Conservation (phyloP, 2,888 invertebrate genomes). For the Adelphocoris suturalis region DNA sequence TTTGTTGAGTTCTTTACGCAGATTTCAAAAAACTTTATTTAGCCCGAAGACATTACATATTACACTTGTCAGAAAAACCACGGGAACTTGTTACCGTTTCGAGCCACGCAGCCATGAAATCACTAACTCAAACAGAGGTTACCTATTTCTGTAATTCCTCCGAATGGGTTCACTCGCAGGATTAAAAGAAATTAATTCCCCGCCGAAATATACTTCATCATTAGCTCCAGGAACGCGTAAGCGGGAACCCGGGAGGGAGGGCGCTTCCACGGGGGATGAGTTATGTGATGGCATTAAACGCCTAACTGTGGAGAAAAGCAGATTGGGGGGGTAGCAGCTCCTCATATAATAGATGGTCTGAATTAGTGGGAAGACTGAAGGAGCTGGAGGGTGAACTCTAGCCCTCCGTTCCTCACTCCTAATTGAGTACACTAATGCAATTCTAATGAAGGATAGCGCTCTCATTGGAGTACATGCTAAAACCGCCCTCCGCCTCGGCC, state of each 20-base stretch:
- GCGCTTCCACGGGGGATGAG: conserved; percentile 21
- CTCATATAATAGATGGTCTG: conserved; percentile 67
- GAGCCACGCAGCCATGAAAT: too few species aligned
- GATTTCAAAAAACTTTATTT: too few species aligned
- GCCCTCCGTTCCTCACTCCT: conserved; percentile 55
- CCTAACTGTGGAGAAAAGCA: conserved; percentile 68
- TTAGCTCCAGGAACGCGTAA: neutral
- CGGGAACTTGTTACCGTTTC: too few species aligned
- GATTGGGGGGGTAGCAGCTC: conserved; percentile 44
- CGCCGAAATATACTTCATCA: neutral
- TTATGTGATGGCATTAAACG: conserved; percentile 66
- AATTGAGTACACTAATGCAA: conserved; percentile 72
- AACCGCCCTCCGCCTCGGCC: conserved; percentile 1
- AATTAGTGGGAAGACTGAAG: conserved; percentile 67
- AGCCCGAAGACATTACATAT: too few species aligned
- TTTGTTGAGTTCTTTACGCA: too few species aligned
- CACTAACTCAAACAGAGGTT: too few species aligned
- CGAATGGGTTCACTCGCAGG: conserved; percentile 9
- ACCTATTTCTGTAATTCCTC: neutral
- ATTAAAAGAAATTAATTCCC: conserved; percentile 47
- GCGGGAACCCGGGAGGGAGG: neutral
- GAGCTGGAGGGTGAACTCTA: conserved; percentile 44
- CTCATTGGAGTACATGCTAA: conserved; percentile 64
- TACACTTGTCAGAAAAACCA: too few species aligned
- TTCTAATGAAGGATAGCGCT: conserved; percentile 71